Evolutionary conservation across 2,113 vertebrate species (phyloP).

Genomic region (Cyprinus carpio): DNA sequence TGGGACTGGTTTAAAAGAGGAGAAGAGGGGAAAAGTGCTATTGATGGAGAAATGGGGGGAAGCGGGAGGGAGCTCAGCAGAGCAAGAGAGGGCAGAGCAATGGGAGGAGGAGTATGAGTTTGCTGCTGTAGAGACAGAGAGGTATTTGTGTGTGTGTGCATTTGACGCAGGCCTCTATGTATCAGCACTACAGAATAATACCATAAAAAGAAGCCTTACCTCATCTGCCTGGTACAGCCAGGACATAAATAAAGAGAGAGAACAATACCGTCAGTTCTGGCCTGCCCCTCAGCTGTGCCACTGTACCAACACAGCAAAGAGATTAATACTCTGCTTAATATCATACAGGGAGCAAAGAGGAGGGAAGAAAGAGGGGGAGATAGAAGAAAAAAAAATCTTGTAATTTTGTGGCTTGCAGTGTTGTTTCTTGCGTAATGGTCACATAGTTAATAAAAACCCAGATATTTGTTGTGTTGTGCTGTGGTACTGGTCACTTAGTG

Average conservation of each 20-base stretch:
- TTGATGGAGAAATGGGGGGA: slow-evolving; percentile 72
- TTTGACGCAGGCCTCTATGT: slow-evolving; percentile 80
- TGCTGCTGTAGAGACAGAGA: slow-evolving; percentile 88
- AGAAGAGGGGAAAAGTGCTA: slow-evolving; percentile 75
- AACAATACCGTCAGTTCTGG: slow-evolving; percentile 99
- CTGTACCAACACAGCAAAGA: slow-evolving; percentile 88
- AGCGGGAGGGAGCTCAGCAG: slow-evolving; percentile 25
- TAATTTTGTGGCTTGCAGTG: background rate
- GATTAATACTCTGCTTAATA: slow-evolving; percentile 99
- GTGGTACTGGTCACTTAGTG: background rate
- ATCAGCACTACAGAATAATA: slow-evolving; percentile 98
- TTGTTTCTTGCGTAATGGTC: background rate
- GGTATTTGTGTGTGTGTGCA: slow-evolving; percentile 38
- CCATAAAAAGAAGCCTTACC: slow-evolving; percentile 96
- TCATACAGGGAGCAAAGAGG: slow-evolving; percentile 90
- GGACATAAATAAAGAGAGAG: slow-evolving; percentile 93
- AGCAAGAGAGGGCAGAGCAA: slow-evolving; percentile 62
- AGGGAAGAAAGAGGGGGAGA: slow-evolving; percentile 64
- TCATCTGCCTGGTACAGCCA: slow-evolving; percentile 98
- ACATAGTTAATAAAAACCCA: background rate
- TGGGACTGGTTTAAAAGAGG: slow-evolving; percentile 77
- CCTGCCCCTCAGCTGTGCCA: slow-evolving; percentile 87
- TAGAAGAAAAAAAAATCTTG: background rate
- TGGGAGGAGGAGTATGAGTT: slow-evolving; percentile 85
- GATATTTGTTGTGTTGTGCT: background rate